These are phyloP conservation scores for Rhodinocichla rosea DNA, from an alignment of 2,113 vertebrate genomes.

Conservation along the genomic window DNA sequence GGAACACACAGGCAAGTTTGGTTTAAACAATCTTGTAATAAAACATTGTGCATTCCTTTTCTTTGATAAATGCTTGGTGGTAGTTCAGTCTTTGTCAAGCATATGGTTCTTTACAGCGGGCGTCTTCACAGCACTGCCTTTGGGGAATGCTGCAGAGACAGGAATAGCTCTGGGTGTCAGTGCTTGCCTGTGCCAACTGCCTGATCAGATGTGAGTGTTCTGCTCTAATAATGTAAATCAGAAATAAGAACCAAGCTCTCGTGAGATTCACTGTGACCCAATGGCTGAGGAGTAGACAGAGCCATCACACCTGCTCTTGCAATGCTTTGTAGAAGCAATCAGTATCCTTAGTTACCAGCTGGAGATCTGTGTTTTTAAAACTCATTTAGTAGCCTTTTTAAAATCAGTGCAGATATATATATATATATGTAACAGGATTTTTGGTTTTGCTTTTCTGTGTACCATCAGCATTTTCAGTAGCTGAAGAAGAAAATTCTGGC, in stretches of 20 bases:
- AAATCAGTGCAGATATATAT: neutral
- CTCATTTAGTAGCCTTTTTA: neutral
- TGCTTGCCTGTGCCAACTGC: slow-evolving; percentile 8
- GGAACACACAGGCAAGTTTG: neutral
- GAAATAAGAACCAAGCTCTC: neutral
- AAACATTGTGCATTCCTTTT: neutral
- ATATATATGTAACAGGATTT: neutral
- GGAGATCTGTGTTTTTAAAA: neutral
- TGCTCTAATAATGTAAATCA: slow-evolving; percentile 22
- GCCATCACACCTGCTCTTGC: neutral
- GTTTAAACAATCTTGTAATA: neutral
- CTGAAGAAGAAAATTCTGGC: neutral
- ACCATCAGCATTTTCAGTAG: neutral
- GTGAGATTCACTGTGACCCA: neutral
- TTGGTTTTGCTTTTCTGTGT: neutral
- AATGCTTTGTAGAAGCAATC: neutral
- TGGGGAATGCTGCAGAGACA: slow-evolving; percentile 4
- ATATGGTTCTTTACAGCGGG: slow-evolving; percentile 7
- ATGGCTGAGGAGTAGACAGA: neutral
- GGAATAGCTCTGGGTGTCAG: slow-evolving; percentile 1
- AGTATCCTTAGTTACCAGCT: neutral
- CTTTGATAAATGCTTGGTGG: neutral
- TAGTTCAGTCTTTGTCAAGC: neutral
- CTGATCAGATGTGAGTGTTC: slow-evolving; percentile 33
- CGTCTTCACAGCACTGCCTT: neutral